A percentile compares a stretch with the other conserved stretches of the same genome.
phyloP scores from a whole-genome alignment of 2,797 vertebrate genomes.

The Pseudomugil tenellus region DNA sequence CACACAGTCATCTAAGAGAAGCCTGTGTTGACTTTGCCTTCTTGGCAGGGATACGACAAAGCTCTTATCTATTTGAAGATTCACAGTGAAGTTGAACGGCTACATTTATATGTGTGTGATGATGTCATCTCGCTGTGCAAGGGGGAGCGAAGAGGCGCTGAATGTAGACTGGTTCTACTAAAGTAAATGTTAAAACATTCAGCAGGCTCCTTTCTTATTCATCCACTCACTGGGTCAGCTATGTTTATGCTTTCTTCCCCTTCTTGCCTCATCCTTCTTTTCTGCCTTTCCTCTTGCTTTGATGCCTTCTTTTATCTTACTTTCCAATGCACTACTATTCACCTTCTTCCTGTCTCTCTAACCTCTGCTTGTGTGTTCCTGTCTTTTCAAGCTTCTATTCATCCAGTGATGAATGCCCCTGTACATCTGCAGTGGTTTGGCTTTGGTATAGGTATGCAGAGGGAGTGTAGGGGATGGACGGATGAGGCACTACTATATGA shows the following conservation, averaged over 20 bases:
- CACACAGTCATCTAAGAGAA: slow-evolving; percentile 26
- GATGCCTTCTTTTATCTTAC: slow-evolving; percentile 5
- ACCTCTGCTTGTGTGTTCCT: slow-evolving; percentile 1
- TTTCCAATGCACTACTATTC: background rate
- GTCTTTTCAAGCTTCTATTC: slow-evolving; percentile 21
- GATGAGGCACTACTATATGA: slow-evolving; percentile 32
- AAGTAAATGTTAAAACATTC: slow-evolving; percentile 62
- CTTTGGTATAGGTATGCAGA: slow-evolving; percentile 34
- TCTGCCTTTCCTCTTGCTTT: slow-evolving; percentile 6
- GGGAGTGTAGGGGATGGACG: slow-evolving; percentile 31
- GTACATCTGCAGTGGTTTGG: slow-evolving; percentile 43
- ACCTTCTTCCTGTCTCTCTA: background rate
- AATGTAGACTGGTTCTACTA: slow-evolving; percentile 19
- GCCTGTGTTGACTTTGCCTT: slow-evolving; percentile 38
- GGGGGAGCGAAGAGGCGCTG: slow-evolving; percentile 5
- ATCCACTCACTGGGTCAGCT: slow-evolving; percentile 21
- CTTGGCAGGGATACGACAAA: slow-evolving; percentile 51
- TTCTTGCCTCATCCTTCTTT: slow-evolving; percentile 8
- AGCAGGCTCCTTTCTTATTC: slow-evolving; percentile 43
- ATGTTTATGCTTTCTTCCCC: slow-evolving; percentile 3
- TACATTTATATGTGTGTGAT: slow-evolving; percentile 20
- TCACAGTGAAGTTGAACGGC: slow-evolving; percentile 33
- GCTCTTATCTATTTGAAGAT: slow-evolving; percentile 60
- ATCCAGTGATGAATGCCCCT: slow-evolving; percentile 31
- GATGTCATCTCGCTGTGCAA: slow-evolving; percentile 30